Conservation (phyloP, 2,888 invertebrate genomes). For the Drosophila conformis region DNA sequence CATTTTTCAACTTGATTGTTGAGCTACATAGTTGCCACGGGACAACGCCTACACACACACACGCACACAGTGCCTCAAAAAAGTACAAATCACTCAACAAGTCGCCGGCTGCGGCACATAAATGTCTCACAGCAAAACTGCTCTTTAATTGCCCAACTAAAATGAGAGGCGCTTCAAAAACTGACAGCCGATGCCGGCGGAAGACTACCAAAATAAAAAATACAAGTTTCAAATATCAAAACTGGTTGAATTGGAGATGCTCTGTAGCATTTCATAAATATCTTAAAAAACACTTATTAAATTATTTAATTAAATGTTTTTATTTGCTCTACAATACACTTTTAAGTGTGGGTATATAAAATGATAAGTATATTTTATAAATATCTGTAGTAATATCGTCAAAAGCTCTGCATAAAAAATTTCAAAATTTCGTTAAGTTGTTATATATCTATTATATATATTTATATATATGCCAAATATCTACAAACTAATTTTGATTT, state of each 20-base stretch:
- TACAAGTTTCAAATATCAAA: not conserved
- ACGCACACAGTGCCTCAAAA: constrained; percentile 11
- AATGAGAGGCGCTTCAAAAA: constrained; percentile 47
- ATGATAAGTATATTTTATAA: not conserved
- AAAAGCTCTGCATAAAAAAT: not conserved
- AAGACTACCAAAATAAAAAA: constrained; percentile 37
- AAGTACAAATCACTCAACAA: constrained; percentile 73
- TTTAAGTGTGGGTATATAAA: not conserved
- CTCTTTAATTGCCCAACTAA: constrained; percentile 75
- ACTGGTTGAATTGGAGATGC: not conserved
- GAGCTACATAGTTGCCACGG: constrained; percentile 48
- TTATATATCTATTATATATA: not conserved
- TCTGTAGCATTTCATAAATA: not conserved
- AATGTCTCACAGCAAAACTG: constrained; percentile 74
- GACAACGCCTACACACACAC: constrained; percentile 55
- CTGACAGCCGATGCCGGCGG: constrained; percentile 56
- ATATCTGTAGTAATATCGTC: not conserved
- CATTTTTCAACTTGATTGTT: constrained; percentile 65
- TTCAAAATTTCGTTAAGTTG: not conserved
- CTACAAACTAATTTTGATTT: not conserved
- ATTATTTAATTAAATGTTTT: rapidly evolving
- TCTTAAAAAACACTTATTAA: not conserved
- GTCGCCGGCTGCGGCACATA: constrained; percentile 58
- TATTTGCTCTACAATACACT: not conserved
- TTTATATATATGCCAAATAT: too few relatives aligned